phyloP scores from a whole-genome alignment of 2,888 invertebrate genomes.

The Listrodromus nycthemerus region DNA sequence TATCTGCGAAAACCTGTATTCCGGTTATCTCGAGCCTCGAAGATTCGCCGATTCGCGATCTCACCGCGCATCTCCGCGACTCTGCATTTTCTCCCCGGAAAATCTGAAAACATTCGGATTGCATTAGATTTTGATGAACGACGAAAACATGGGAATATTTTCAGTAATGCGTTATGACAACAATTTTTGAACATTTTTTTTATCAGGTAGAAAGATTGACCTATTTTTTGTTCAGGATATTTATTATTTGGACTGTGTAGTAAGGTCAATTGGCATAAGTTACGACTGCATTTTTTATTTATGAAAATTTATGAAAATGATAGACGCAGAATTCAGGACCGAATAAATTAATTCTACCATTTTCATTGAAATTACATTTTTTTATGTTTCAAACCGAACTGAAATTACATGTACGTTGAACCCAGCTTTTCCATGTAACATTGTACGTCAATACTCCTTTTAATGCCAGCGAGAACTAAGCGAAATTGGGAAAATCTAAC shows the following conservation, averaged over 20 bases:
- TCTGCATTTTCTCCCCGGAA: background rate
- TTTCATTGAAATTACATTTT: background rate
- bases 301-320: background rate
- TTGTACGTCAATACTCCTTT: background rate
- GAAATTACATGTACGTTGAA: background rate
- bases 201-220: background rate
- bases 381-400: background rate
- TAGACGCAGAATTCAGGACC: background rate
- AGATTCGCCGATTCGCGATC: constrained; percentile 33
- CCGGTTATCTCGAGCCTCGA: constrained; percentile 79
- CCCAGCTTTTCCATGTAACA: background rate
- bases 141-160: background rate
- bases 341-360: background rate
- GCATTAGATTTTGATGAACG: background rate
- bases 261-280: background rate
- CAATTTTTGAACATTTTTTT: background rate
- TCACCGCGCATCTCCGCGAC: constrained; percentile 9
- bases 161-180: background rate
- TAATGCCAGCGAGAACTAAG: background rate
- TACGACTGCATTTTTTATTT: background rate
- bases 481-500: background rate
- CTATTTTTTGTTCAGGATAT: background rate
- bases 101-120: constrained; percentile 5
- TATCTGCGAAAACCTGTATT: constrained; percentile 82
- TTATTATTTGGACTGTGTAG: too few species aligned